Evolutionary conservation across 2,888 invertebrate species (phyloP).

Genomic region (Morpho helenor): DNA sequence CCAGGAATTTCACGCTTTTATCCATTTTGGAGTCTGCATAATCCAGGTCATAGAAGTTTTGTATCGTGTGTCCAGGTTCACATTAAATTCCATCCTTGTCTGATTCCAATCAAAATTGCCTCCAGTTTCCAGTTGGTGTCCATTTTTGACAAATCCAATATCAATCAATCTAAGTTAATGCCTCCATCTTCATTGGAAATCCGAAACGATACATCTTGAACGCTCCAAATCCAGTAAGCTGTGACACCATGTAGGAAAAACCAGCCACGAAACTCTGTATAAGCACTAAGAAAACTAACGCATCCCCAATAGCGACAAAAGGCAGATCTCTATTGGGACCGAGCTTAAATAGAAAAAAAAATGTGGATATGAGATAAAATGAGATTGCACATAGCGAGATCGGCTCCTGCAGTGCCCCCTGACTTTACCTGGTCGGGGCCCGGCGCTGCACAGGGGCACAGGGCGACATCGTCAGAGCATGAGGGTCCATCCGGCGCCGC

Average conservation of each 20-base stretch:
- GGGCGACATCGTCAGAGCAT: conserved; percentile 5
- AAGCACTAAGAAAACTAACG: conserved; percentile 27
- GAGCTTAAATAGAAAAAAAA: conserved; percentile 23
- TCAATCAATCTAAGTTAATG: too few relatives aligned
- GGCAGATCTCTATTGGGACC: conserved; percentile 30
- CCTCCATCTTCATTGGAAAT: too few relatives aligned
- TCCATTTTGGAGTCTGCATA: too few relatives aligned
- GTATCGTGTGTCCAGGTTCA: too few relatives aligned
- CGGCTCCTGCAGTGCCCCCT: conserved; percentile 67
- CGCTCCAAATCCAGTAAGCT: conserved; percentile 37
- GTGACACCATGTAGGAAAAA: conserved; percentile 50
- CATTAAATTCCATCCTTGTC: too few relatives aligned
- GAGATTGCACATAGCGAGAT: conserved; percentile 65
- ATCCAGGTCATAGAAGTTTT: too few relatives aligned
- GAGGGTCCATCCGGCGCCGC: conserved; percentile 30
- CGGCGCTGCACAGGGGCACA: conserved; percentile 30
- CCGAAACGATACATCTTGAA: too few relatives aligned
- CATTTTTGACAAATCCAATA: too few relatives aligned
- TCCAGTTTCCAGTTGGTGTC: too few relatives aligned
- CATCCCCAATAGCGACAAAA: conserved; percentile 22
- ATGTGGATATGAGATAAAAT: conserved; percentile 47
- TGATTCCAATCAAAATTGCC: too few relatives aligned
- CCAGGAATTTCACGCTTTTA: too few relatives aligned
- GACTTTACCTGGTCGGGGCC: conserved; percentile 63
- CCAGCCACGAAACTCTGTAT: conserved; percentile 39